Evolutionary conservation across 2,888 invertebrate species (phyloP).

Genomic region (Acanthosoma haemorrhoidale): DNA sequence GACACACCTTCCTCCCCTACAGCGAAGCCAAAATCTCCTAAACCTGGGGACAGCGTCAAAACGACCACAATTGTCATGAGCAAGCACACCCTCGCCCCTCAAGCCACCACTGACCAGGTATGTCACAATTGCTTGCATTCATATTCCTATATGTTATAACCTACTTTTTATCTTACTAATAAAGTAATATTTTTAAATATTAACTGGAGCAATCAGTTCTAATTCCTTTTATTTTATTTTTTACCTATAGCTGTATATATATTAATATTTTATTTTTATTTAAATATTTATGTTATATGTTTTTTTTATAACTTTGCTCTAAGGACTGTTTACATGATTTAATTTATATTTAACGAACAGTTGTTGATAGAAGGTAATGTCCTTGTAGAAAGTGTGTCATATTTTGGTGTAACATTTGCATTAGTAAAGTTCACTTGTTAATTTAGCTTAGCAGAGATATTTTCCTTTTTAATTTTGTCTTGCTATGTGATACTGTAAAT

Average conservation of each 20-base stretch:
- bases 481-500: too few species aligned
- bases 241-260: neutral
- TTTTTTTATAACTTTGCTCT: neutral
- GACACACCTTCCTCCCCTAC: slow-evolving; percentile 50
- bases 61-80: slow-evolving; percentile 92
- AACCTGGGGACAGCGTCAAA: slow-evolving; percentile 59
- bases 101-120: slow-evolving; percentile 48
- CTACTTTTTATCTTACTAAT: neutral
- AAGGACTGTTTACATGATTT: slow-evolving; percentile 14
- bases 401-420: too few species aligned
- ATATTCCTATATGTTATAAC: too few species aligned
- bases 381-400: too few species aligned
- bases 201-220: neutral
- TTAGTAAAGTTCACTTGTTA: too few species aligned
- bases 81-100: slow-evolving; percentile 80
- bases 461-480: too few species aligned
- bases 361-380: too few species aligned
- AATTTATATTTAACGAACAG: neutral
- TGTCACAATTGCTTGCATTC: slow-evolving; percentile 44
- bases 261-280: neutral
- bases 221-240: neutral
- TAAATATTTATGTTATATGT: neutral
- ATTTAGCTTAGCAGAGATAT: too few species aligned
- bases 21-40: slow-evolving; percentile 68
- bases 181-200: too few species aligned